These are phyloP conservation scores for Sinhomidia bicolor DNA, from an alignment of 2,888 invertebrate genomes.

Conservation along the genomic window DNA sequence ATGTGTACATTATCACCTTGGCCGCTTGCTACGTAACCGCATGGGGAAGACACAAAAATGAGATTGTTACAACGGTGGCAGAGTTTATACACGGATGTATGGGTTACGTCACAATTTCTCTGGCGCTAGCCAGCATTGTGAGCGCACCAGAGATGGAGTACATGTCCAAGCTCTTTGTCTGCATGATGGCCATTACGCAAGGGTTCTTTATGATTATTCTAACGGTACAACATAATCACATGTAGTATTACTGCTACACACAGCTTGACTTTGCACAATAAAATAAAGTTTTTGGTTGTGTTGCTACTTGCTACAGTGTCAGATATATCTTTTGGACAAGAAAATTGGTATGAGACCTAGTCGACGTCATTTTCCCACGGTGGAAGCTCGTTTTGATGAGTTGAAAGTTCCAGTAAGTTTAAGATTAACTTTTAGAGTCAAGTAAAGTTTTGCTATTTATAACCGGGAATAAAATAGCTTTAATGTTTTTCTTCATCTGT, in stretches of 20 bases:
- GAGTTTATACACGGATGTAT: conserved; percentile 53
- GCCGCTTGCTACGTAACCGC: conserved; percentile 54
- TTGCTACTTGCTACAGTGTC: conserved; percentile 41
- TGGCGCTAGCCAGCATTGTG: conserved; percentile 49
- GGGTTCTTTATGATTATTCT: conserved; percentile 68
- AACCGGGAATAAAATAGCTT: too few species aligned
- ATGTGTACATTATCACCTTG: conserved; percentile 62
- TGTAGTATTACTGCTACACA: neutral
- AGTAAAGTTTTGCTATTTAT: too few species aligned
- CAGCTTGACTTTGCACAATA: neutral
- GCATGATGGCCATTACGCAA: conserved; percentile 66
- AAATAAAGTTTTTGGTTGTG: neutral
- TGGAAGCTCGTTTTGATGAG: conserved; percentile 64
- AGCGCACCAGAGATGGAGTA: conserved; percentile 50
- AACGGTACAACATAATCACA: conserved; percentile 52
- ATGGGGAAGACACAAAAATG: conserved; percentile 66
- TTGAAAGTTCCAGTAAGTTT: conserved; percentile 50
- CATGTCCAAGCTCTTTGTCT: conserved; percentile 56
- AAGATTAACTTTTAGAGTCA: too few species aligned
- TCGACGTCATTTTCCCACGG: conserved; percentile 63
- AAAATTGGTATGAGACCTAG: conserved; percentile 56
- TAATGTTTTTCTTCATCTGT: too few species aligned
- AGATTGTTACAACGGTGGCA: conserved; percentile 40
- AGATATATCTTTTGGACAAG: conserved; percentile 62
- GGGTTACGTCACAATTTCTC: conserved; percentile 52